phyloP scores from a whole-genome alignment of 92 coral and sea anemone genomes.

The Heteractis magnifica region DNA sequence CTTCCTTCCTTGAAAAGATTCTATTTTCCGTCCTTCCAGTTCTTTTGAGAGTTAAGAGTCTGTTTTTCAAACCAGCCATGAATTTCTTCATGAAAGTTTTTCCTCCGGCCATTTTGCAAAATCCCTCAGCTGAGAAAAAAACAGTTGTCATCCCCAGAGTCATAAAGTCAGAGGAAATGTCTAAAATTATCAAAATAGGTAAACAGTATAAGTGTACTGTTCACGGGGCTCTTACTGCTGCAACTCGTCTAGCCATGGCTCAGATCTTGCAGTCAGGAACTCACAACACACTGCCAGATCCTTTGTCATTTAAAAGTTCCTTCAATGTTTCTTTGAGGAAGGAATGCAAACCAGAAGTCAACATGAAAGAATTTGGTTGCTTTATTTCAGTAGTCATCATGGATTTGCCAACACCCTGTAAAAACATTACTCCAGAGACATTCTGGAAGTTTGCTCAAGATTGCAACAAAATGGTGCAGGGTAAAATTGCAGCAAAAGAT shows the following conservation, averaged over 20 bases:
- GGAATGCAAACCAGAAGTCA: slow-evolving; percentile 26
- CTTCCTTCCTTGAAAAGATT: not conserved
- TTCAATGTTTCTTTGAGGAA: slow-evolving; percentile 31
- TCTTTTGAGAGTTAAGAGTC: not conserved
- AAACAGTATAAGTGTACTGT: slow-evolving; percentile 28
- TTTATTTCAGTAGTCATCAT: slow-evolving; percentile 12
- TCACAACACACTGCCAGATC: not conserved
- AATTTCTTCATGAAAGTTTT: slow-evolving; percentile 22
- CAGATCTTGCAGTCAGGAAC: slow-evolving; percentile 31
- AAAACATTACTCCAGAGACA: slow-evolving; percentile 2
- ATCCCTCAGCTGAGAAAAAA: slow-evolving; percentile 27
- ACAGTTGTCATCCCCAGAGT: slow-evolving; percentile 25
- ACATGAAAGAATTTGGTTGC: slow-evolving; percentile 22
- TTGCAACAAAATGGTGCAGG: slow-evolving; percentile 14
- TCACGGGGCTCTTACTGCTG: slow-evolving; percentile 45
- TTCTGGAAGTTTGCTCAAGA: slow-evolving; percentile 40
- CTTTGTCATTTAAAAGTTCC: not conserved
- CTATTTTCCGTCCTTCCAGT: not conserved
- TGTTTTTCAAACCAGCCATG: not conserved
- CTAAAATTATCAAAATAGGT: slow-evolving; percentile 15
- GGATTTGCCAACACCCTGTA: slow-evolving; percentile 14
- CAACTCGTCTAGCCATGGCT: slow-evolving; percentile 45
- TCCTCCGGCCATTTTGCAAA: slow-evolving; percentile 31
- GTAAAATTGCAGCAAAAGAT: not conserved
- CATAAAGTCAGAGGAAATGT: slow-evolving; percentile 11